Conservation (phyloP, 2,888 invertebrate genomes). For the Microctonus hyperodae region DNA sequence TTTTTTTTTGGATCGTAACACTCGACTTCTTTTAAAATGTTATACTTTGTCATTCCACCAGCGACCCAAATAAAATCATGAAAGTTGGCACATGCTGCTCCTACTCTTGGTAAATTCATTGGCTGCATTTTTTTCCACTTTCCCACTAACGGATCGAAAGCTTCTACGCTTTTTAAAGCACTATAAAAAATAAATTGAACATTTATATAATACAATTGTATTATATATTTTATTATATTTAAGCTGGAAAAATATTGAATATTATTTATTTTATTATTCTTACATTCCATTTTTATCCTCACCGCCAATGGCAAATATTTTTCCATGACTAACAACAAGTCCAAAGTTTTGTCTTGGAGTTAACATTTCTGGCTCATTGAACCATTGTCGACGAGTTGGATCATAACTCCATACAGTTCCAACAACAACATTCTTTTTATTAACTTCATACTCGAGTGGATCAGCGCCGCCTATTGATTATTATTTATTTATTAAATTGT, state of each 20-base stretch:
- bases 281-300: conserved; percentile 70
- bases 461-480: conserved; percentile 69
- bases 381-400: conserved; percentile 71
- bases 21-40: conserved; percentile 70
- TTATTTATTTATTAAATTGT: conserved; percentile 11
- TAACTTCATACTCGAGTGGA: conserved; percentile 68
- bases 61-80: conserved; percentile 76
- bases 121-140: conserved; percentile 69
- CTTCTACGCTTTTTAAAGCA: conserved; percentile 70
- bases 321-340: conserved; percentile 71
- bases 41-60: conserved; percentile 73
- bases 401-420: conserved; percentile 76
- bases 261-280: conserved; percentile 28
- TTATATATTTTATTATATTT: neutral
- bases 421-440: conserved; percentile 68
- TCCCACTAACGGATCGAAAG: conserved; percentile 67
- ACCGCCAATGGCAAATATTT: conserved; percentile 77
- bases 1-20: conserved; percentile 71
- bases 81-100: conserved; percentile 70
- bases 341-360: conserved; percentile 74
- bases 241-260: neutral
- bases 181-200: conserved; percentile 56
- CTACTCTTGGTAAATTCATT: conserved; percentile 70
- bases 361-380: conserved; percentile 69
- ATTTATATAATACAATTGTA: neutral